Base-by-base conservation (phyloP, 2,888 invertebrate species). In the Ormyrus nitidulus region DNA sequence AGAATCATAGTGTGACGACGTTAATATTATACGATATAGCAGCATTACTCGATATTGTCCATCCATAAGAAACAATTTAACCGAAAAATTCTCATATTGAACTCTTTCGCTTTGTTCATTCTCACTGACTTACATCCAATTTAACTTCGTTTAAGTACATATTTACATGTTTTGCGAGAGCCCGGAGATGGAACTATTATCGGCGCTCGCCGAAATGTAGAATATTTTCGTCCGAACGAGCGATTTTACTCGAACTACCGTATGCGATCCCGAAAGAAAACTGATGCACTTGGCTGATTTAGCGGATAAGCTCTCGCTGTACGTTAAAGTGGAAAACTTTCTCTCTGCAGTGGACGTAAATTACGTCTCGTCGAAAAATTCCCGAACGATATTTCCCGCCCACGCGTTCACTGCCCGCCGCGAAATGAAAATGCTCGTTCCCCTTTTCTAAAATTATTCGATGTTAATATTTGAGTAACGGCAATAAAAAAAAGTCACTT, bases 111-210 rank as follows among this genome's bases (percentile, higher is more conserved):
- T 62, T 62, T 44, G 8, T 56, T 19, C 74, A 74, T 70, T 79
- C 74, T 65, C 78, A 66, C 79, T 59, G 46, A 61, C 72, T 77
- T 76, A 76, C 34, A 51, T 53, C 19, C 66, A 77, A 71, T 61
- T 51, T 74, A 70, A 73, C 66, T 77, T 77, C 11, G 19, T 77
- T 79, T 81, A 81, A 81, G 74, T 81, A 81, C 79, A 81, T 81
- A 81, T 81, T 81, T 81, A 81, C 81, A 81, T 13, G 9, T 56
- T 58, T 64, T 66, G 51, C 54, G 66, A 13, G 49, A 61, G 72
- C 59, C 6, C 19, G 19, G 62, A 11, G 13, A 46, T 34, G 34
- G 34, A 34, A 46, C 11, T 4, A 7, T 62, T n/a, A 46, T 7
- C 6, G 9, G 46, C 62, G 5, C 44, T 71, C 61, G 58, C 13